phyloP scores from a whole-genome alignment of 2,888 invertebrate genomes.

The Sepiola atlantica region DNA sequence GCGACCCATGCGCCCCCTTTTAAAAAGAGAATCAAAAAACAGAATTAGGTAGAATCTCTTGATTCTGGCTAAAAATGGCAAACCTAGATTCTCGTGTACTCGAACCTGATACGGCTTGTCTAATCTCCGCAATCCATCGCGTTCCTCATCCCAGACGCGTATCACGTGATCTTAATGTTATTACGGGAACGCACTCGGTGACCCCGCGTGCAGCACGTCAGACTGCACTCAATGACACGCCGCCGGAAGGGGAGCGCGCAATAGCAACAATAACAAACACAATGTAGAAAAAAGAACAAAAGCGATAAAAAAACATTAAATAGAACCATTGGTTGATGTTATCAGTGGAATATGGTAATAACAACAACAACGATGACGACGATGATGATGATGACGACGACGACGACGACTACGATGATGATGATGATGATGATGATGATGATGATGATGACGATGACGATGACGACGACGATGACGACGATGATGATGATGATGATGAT shows the following conservation, averaged over 20 bases:
- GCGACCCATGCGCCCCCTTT: too few relatives aligned
- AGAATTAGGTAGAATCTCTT: not conserved
- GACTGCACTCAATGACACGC: not conserved
- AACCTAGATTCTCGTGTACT: not conserved
- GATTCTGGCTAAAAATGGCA: not conserved
- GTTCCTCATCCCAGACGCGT: not conserved
- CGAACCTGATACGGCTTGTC: not conserved
- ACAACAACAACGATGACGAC: not conserved
- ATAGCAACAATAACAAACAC: not conserved
- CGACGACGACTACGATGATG: too few relatives aligned
- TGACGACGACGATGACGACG: too few relatives aligned
- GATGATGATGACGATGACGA: not conserved
- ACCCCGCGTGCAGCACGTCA: not conserved
- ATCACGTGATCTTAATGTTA: not conserved
- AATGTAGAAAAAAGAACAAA: not conserved
- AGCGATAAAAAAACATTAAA: not conserved
- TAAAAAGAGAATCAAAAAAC: not conserved
- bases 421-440: not conserved
- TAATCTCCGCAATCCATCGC: too few relatives aligned
- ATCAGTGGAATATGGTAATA: not conserved
- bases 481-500: too few relatives aligned
- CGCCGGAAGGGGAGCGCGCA: not conserved
- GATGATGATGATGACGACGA: not conserved
- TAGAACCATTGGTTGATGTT: not conserved
- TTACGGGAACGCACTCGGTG: not conserved